Conservation (phyloP, 2,888 invertebrate species). For the Brenthis ino region DNA sequence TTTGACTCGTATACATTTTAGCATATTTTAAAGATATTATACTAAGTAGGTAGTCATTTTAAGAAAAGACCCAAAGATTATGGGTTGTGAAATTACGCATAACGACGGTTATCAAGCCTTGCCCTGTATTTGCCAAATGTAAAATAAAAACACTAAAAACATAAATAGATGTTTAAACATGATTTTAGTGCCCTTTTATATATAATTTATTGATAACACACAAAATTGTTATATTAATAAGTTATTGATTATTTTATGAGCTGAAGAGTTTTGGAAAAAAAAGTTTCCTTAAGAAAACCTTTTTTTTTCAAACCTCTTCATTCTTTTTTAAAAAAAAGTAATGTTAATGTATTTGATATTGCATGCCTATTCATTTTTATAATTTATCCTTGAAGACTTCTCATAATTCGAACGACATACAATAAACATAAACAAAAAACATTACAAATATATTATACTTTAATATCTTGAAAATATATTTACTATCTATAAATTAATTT, state of each 20-base stretch:
- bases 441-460: no score
- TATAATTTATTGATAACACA: conserved; percentile 9
- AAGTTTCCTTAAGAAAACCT: not conserved
- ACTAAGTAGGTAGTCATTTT: conserved; percentile 20
- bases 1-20: conserved; percentile 15
- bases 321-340: no score
- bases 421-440: no score
- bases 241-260: not conserved
- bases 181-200: not conserved
- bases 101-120: not conserved
- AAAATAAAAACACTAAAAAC: not conserved
- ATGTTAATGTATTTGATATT: no score
- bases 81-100: conserved; percentile 6
- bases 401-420: no score
- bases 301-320: no score
- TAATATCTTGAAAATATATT: no score
- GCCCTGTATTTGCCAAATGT: not conserved
- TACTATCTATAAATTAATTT: no score
- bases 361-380: no score
- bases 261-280: not conserved
- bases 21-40: conserved; percentile 24
- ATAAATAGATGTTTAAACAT: not conserved
- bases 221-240: conserved; percentile 4
- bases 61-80: conserved; percentile 15
- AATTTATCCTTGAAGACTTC: no score